phyloP scores from a whole-genome alignment of 2,113 vertebrate genomes.

The Pelodiscus sinensis region DNA sequence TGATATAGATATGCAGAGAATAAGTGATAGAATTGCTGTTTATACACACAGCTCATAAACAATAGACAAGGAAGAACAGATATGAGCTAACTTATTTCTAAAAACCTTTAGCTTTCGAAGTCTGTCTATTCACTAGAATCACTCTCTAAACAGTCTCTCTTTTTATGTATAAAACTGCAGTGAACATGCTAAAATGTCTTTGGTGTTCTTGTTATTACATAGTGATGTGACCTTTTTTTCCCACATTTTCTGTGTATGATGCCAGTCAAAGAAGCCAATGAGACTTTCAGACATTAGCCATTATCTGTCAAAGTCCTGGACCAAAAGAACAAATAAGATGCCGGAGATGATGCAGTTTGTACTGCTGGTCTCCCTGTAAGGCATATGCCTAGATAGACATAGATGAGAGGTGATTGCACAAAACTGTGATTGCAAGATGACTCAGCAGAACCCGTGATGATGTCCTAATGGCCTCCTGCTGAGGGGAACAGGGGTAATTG shows the following conservation, averaged over 20 bases:
- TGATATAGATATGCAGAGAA: constrained; percentile 41
- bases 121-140: constrained; percentile 49
- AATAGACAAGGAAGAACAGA: constrained; percentile 65
- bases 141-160: constrained; percentile 28
- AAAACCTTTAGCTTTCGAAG: constrained; percentile 9
- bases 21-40: constrained; percentile 48
- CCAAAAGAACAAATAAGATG: constrained; percentile 82
- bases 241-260: constrained; percentile 55
- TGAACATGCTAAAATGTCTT: constrained; percentile 42
- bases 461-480: constrained; percentile 81
- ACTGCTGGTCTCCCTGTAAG: constrained; percentile 72
- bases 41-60: constrained; percentile 36
- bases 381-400: constrained; percentile 75
- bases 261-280: constrained; percentile 59
- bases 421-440: constrained; percentile 83
- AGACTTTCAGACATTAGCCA: constrained; percentile 67
- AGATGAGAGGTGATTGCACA: constrained; percentile 80
- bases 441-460: constrained; percentile 82
- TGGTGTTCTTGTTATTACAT: constrained; percentile 23
- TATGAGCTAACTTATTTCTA: not conserved
- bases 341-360: constrained; percentile 73
- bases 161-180: constrained; percentile 50
- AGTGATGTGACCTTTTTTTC: constrained; percentile 40
- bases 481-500: constrained; percentile 80
- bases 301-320: constrained; percentile 75